A percentile compares a stretch with the other conserved stretches of the same genome.
phyloP scores from a whole-genome alignment of 2,113 vertebrate species.

The Oreochromis spilurus region DNA sequence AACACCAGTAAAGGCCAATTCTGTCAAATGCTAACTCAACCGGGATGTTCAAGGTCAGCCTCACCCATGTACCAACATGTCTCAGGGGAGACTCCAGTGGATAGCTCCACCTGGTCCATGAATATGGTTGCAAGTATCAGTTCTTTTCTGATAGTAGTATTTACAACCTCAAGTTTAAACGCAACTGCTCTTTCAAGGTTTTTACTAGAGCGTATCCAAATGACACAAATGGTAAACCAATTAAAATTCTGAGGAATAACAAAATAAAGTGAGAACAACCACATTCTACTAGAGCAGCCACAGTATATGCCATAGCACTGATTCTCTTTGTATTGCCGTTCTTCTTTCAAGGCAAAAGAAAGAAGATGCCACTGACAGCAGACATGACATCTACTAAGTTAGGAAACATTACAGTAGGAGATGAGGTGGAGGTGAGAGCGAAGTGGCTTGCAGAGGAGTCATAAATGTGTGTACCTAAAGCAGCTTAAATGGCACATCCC shows the following conservation, averaged over 20 bases:
- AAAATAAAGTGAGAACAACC: neutral
- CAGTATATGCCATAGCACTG: neutral
- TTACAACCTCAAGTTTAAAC: neutral
- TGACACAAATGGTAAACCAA: neutral
- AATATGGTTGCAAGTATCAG: neutral
- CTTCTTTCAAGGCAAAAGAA: neutral
- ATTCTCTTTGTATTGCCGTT: neutral
- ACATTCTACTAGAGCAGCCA: neutral
- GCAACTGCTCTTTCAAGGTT: neutral
- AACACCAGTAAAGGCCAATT: neutral
- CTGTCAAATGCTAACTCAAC: neutral
- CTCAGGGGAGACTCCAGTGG: neutral
- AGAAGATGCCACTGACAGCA: neutral
- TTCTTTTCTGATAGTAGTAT: neutral
- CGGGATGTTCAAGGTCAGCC: neutral
- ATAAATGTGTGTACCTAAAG: neutral
- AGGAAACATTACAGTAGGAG: neutral
- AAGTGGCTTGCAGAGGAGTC: neutral
- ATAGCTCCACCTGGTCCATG: neutral
- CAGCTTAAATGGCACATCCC: neutral
- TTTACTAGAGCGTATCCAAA: neutral
- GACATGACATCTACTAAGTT: neutral
- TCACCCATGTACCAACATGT: neutral
- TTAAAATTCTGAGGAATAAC: neutral
- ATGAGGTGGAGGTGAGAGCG: neutral